These are phyloP conservation scores for Fulmarus glacialis DNA, from an alignment of 2,113 vertebrate species.

Conservation along the genomic window DNA sequence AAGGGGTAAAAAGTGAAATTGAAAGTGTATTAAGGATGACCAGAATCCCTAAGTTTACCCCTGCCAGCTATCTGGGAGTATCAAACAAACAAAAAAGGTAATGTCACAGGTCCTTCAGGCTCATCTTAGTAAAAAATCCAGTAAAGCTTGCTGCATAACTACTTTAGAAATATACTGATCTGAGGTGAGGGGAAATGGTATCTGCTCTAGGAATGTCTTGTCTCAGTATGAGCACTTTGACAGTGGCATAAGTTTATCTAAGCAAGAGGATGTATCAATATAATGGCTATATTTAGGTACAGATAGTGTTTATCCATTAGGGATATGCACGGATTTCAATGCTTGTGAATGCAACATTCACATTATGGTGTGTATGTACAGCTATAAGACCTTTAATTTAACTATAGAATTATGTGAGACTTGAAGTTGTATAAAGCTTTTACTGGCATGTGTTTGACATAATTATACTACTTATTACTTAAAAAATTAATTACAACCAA, in stretches of 20 bases:
- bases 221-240: background rate
- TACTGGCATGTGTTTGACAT: background rate
- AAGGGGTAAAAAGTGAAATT: background rate
- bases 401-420: background rate
- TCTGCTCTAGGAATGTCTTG: background rate
- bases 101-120: background rate
- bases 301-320: background rate
- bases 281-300: background rate
- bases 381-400: background rate
- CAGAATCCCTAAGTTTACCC: background rate
- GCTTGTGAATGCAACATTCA: background rate
- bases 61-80: background rate
- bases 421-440: background rate
- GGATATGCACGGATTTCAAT: background rate
- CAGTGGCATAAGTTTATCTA: background rate
- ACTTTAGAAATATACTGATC: background rate
- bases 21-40: background rate
- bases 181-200: rapidly evolving
- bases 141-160: background rate
- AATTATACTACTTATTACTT: background rate
- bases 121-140: background rate
- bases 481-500: background rate
- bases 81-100: background rate
- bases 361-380: background rate
- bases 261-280: background rate